A percentile compares a stretch with the other conserved stretches of the same genome.
Conservation (phyloP, 2,888 invertebrate genomes). For the Fragum whitleyi region DNA sequence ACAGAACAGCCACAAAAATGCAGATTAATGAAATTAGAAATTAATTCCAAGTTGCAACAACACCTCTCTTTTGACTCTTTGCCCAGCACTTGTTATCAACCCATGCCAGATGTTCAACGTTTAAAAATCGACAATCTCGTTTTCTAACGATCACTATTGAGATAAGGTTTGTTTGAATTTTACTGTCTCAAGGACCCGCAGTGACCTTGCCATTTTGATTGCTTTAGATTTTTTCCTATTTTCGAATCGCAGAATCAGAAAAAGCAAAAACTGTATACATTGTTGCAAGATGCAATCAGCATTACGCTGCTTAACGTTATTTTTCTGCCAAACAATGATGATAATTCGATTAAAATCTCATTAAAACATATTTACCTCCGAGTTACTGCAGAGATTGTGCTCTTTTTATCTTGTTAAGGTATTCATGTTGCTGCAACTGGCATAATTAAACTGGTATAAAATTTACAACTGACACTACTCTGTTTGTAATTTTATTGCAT, state of each 20-base stretch:
- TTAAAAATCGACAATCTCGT: constrained; percentile 16
- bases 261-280: neutral
- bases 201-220: constrained; percentile 19
- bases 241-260: constrained; percentile 6
- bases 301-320: constrained; percentile 5
- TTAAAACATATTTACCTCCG: constrained; percentile 29
- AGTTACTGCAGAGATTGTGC: constrained; percentile 16
- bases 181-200: constrained; percentile 5
- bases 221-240: constrained; percentile 3
- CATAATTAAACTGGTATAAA: constrained; percentile 27
- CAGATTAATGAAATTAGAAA: constrained; percentile 4
- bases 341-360: constrained; percentile 24
- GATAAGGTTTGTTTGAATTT: constrained; percentile 25
- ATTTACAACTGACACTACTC: constrained; percentile 17
- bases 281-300: constrained; percentile 24
- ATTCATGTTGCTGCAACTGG: constrained; percentile 23
- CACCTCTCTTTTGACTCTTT: neutral
- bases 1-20: neutral
- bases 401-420: constrained; percentile 23
- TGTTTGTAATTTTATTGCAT: constrained; percentile 21
- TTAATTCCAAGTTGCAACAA: neutral
- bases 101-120: constrained; percentile 15
- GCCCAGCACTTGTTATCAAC: constrained; percentile 15
- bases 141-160: constrained; percentile 19
- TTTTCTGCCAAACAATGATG: constrained; percentile 28